Conservation (phyloP, 1,140 invertebrate species). For the Cotesia vestalis region DNA sequence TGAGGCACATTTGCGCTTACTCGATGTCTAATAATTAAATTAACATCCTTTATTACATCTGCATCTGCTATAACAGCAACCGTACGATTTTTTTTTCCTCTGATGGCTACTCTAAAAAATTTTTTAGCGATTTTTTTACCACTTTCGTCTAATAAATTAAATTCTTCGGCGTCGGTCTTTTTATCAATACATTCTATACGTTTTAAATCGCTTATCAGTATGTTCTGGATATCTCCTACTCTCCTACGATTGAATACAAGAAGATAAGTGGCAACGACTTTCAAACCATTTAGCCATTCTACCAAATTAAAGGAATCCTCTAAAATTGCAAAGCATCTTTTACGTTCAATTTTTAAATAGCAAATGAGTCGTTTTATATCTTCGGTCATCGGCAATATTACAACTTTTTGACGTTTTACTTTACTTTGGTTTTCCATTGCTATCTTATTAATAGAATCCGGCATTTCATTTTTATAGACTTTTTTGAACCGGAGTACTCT, state of each 20-base stretch:
- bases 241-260: conserved; percentile 36
- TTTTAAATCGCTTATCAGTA: neutral
- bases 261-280: neutral
- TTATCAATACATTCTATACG: conserved; percentile 9
- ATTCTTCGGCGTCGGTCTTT: conserved; percentile 24
- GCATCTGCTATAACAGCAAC: conserved; percentile 20
- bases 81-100: conserved; percentile 30
- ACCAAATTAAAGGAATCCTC: neutral
- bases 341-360: neutral
- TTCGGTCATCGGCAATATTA: neutral
- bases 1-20: neutral
- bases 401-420: neutral
- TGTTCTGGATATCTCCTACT: conserved; percentile 32
- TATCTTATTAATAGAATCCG: neutral
- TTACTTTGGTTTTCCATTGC: conserved; percentile 1
- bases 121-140: conserved; percentile 21
- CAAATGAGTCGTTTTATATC: neutral
- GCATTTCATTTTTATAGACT: conserved; percentile 16
- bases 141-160: neutral
- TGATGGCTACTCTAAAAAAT: conserved; percentile 11
- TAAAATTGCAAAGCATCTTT: neutral
- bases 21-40: neutral
- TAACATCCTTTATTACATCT: neutral
- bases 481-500: conserved; percentile 30
- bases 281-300: neutral